A percentile compares a stretch with the other conserved stretches of the same genome.
These are phyloP conservation scores for Conops quadrifasciatus DNA, from an alignment of 2,888 invertebrate genomes.

Conservation along the genomic window DNA sequence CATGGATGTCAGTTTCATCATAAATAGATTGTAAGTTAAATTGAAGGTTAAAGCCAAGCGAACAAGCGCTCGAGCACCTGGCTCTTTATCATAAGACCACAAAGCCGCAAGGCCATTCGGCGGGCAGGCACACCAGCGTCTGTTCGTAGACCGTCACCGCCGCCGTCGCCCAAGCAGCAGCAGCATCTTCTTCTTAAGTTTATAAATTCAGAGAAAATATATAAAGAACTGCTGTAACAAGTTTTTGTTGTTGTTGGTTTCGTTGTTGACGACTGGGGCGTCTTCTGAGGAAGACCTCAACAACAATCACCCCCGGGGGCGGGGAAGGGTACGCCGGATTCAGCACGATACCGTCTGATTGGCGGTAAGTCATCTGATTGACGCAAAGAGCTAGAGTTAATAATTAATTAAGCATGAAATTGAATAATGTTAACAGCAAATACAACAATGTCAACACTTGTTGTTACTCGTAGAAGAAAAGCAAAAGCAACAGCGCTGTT, in stretches of 20 bases:
- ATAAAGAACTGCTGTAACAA: slow-evolving; percentile 9
- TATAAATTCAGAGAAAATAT: background rate
- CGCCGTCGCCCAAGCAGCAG: background rate
- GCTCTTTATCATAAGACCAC: slow-evolving; percentile 26
- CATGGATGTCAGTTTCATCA: slow-evolving; percentile 5
- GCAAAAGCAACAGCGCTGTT: background rate
- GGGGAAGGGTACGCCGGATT: too few species aligned
- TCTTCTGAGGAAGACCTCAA: background rate
- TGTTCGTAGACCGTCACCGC: slow-evolving; percentile 26
- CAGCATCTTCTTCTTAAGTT: slow-evolving; percentile 3
- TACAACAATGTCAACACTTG: slow-evolving; percentile 26
- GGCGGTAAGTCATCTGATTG: background rate
- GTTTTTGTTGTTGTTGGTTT: background rate
- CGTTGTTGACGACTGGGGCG: background rate
- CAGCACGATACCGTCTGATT: too few species aligned
- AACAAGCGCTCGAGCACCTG: slow-evolving; percentile 20
- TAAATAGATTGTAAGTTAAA: slow-evolving; percentile 33
- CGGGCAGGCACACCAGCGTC: background rate
- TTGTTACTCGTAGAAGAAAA: background rate
- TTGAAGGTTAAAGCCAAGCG: slow-evolving; percentile 35
- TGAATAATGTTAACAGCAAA: slow-evolving; percentile 33
- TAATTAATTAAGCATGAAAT: slow-evolving; percentile 40
- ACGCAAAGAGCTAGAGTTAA: slow-evolving; percentile 24
- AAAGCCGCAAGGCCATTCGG: background rate
- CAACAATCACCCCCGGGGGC: background rate